These are phyloP conservation scores for Delia radicum DNA, from an alignment of 1,140 invertebrate species.

Conservation along the genomic window DNA sequence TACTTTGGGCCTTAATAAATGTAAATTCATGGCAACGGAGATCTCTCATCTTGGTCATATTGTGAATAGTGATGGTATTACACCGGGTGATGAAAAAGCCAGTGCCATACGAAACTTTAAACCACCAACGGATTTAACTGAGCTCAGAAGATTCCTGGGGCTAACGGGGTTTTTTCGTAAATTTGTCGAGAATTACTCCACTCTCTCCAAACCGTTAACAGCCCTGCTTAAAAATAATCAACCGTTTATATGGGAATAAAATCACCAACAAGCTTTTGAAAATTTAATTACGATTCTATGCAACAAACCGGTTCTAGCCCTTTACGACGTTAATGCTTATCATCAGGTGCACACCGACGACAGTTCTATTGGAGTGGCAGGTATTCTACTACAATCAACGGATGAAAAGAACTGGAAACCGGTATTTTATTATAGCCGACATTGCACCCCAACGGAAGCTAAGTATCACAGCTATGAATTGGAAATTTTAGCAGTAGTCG, in stretches of 20 bases:
- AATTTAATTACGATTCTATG: constrained; percentile 26
- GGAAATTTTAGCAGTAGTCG: constrained; percentile 44
- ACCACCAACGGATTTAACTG: constrained; percentile 32
- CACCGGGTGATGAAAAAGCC: constrained; percentile 41
- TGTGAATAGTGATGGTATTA: constrained; percentile 32
- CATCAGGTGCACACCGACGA: constrained; percentile 44
- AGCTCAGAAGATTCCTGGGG: constrained; percentile 39
- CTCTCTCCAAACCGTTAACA: constrained; percentile 35
- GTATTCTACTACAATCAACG: constrained; percentile 43
- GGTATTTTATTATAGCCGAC: constrained; percentile 14
- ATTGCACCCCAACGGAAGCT: constrained; percentile 1
- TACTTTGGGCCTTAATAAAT: constrained; percentile 42
- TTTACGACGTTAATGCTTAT: constrained; percentile 26
- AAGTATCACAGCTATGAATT: constrained; percentile 53
- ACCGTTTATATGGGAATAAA: constrained; percentile 28
- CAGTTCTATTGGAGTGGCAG: constrained; percentile 36
- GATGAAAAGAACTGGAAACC: constrained; percentile 31
- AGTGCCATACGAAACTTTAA: constrained; percentile 38
- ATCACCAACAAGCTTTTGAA: constrained; percentile 28
- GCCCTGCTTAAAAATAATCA: constrained; percentile 34
- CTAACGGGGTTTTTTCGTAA: constrained; percentile 33
- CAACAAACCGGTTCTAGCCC: constrained; percentile 29
- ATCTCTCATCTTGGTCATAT: constrained; percentile 42
- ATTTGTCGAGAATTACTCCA: constrained; percentile 40
- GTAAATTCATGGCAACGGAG: constrained; percentile 42